Evolutionary conservation across 1,140 invertebrate genomes (phyloP), one percentile per base, ranked within the genome.

Genomic region (Euura lappo): DNA sequence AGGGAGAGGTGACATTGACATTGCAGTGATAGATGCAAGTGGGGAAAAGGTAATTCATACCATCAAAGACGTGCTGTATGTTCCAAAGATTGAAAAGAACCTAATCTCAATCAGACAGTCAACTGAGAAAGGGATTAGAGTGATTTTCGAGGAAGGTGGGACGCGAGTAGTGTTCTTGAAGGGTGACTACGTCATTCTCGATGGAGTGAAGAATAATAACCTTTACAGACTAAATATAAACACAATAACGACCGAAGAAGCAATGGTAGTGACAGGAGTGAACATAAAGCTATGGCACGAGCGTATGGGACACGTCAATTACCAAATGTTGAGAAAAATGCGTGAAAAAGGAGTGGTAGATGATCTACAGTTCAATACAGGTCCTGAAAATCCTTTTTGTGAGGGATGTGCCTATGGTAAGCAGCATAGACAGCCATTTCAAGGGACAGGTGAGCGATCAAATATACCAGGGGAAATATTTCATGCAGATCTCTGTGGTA

Each of bases 391-490:
- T 5, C n/a, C 44, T 11, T 45, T 45, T 65, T 84, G 81, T 74
- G 68, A 76, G 42, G 74, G 73, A 4, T 84, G 81, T 74, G n/a
- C 77, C 45, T 64, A 78, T 74, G 80, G 77, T 4, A 85, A 84
- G 75, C 74, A 79, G 51, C 75, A 74, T 11, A 79, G 76, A 75
- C 51, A 67, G 72, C 73, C 78, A 47, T 84, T 82, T 73, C 70
- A 68, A 8, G 28, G 28, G 28, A 28, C 28, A 28, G 28, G 28
- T 28, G 28, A 28, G 28, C 28, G 28, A 28, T 28, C 28, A 28
- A 28, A 28, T 1, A 28, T 28, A 28, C 28, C 28, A 28, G 28
- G 28, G 28, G 1, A 28, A 28, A 28, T 28, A 28, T 28, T 28
- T 28, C 28, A 28, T 1, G 28, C 28, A 28, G 28, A 28, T 28